Base-by-base conservation (phyloP, 2,888 invertebrate genomes). In the Bibio marci region DNA sequence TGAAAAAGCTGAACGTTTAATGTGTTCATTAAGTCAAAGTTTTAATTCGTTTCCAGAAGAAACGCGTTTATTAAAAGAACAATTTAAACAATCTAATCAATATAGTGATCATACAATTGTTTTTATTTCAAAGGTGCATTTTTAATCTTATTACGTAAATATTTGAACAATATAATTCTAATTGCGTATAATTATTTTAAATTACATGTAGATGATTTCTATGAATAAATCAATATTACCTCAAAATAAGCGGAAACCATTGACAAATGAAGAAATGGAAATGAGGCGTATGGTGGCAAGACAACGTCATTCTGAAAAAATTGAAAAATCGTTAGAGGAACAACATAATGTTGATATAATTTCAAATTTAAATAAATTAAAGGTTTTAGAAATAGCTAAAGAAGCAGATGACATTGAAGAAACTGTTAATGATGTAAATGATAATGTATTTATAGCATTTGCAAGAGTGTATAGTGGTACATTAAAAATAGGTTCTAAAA, bases 391-490 rank as follows among this genome's bases (percentile, higher is more conserved):
- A 1, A 30, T 8, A 8, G 7, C 22, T 7, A 19, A 31, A 3
- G 38, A 39, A 30, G 18, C 37, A n/a, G 44, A 48, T n/a, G 14
- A 44, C 11, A 34, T 18, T 10, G 17, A 22, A 14, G 40, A 39
- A 30, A 13, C 30, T 28, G 49, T 48, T 25, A 30, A 46, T 14
- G 57, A 59, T 30, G 51, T 50, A 12, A 46, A 52, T 12, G 58
- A 60, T 37, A 71, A 76, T 43, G 73, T 73, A 31, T 82, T 94
- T 54, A 69, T 97, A 45, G 95, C 90, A 1, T 88, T 97, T 64
- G 91, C 91, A 14, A 71, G 95, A 52, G 72, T 97, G 27, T 95
- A 87, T 57, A 90, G 90, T 57, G 95, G 97, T 3, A 79, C 71
- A 39, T 58, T 95, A 27, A 73, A 58, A 46, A 69, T 67, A 48